phyloP scores from a whole-genome alignment of 2,797 vertebrate species.

The Lagodon rhomboides region DNA sequence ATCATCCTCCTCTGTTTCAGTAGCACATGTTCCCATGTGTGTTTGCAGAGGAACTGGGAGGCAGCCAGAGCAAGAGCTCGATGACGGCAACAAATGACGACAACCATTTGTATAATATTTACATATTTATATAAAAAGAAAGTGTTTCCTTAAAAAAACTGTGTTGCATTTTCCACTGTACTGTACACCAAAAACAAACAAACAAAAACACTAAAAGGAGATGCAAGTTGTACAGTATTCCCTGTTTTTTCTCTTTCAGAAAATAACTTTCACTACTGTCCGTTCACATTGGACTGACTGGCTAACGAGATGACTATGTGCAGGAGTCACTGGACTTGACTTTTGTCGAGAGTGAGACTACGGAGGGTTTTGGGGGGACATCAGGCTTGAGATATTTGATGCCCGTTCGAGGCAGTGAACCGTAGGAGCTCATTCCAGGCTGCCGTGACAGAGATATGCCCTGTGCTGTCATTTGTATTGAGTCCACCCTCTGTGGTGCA shows the following conservation, averaged over 20 bases:
- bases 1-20: conserved; percentile 73
- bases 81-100: conserved; percentile 74
- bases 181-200: conserved; percentile 86
- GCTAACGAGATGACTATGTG: conserved; percentile 90
- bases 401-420: conserved; percentile 93
- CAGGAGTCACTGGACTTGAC: conserved; percentile 95
- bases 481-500: conserved; percentile 97
- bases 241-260: conserved; percentile 72
- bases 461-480: conserved; percentile 95
- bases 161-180: conserved; percentile 83
- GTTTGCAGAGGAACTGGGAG: conserved; percentile 85
- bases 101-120: conserved; percentile 85
- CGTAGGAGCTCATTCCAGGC: conserved; percentile 92
- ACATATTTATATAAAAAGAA: conserved; percentile 86
- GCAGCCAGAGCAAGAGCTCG: conserved; percentile 84
- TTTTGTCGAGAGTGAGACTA: conserved; percentile 93
- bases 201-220: conserved; percentile 82
- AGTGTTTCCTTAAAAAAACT: conserved; percentile 73
- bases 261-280: conserved; percentile 69
- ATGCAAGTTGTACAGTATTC: conserved; percentile 83
- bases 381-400: conserved; percentile 97
- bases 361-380: conserved; percentile 96
- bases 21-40: conserved; percentile 87
- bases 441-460: conserved; percentile 93
- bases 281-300: conserved; percentile 65